Evolutionary conservation across 2,888 invertebrate genomes (phyloP).

Genomic region (Macrosiphum euphorbiae): DNA sequence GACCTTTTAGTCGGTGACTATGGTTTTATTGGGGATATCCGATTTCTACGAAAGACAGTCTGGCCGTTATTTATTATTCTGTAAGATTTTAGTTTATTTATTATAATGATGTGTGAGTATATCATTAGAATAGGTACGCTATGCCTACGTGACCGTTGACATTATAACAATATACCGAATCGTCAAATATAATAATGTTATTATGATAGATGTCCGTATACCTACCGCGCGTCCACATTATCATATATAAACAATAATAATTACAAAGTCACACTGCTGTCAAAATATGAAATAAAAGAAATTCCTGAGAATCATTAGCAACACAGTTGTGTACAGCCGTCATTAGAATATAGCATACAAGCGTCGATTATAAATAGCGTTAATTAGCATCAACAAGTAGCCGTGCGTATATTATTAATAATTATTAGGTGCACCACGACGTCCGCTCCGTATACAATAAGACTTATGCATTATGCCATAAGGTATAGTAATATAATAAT

Average conservation of each 20-base stretch:
- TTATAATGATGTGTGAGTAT: no score
- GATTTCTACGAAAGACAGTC: no score
- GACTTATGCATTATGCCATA: no score
- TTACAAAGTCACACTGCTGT: not conserved
- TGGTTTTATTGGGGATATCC: no score
- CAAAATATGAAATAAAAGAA: not conserved
- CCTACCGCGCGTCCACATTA: constrained; percentile 1
- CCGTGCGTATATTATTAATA: not conserved
- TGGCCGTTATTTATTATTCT: no score
- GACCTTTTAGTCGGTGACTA: no score
- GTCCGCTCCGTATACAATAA: not conserved
- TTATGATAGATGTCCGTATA: not conserved
- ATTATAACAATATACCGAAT: not conserved
- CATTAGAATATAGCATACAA: constrained; percentile 10
- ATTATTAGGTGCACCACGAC: not conserved
- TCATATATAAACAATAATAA: not conserved
- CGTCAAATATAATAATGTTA: not conserved
- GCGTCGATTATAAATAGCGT: constrained; percentile 41
- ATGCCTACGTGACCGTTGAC: not conserved
- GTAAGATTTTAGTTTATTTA: no score
- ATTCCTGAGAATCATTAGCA: constrained; percentile 5
- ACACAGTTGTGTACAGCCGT: not conserved
- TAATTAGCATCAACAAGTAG: constrained; percentile 13
- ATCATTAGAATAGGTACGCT: no score
- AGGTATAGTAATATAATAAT: not conserved